Percentiles rank a stretch among this genome's conserved stretches.
These are phyloP conservation scores for Anguilla rostrata DNA, from an alignment of 2,113 vertebrate genomes.

Conservation along the genomic window DNA sequence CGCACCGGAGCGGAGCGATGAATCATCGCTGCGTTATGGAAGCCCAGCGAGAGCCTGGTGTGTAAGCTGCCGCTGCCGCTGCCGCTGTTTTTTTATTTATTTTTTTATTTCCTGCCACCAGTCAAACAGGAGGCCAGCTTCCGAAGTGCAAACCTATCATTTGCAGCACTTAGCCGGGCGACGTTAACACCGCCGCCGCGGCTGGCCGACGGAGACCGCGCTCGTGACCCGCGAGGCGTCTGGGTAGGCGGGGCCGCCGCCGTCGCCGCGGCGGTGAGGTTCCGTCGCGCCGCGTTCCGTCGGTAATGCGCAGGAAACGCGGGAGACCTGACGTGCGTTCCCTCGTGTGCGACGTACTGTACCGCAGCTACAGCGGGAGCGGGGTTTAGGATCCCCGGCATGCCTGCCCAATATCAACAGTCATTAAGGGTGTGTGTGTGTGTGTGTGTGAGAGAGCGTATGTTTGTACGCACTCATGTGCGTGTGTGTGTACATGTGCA, in stretches of 20 bases:
- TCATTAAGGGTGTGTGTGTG: background rate
- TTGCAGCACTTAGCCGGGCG: background rate
- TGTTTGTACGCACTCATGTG: no score
- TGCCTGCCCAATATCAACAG: background rate
- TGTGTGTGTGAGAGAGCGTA: background rate
- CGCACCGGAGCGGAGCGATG: background rate
- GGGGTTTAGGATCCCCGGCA: background rate
- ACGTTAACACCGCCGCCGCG: background rate
- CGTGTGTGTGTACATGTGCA: background rate
- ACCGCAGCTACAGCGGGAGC: background rate
- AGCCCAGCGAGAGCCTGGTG: background rate
- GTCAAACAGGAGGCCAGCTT: background rate
- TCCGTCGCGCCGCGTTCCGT: background rate
- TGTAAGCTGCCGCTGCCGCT: background rate
- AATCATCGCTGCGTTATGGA: background rate
- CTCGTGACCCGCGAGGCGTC: background rate
- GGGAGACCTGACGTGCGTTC: background rate
- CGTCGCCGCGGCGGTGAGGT: background rate
- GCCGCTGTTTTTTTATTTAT: background rate
- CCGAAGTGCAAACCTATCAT: background rate
- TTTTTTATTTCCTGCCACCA: background rate
- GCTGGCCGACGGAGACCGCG: background rate
- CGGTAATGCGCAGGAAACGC: background rate
- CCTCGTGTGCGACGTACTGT: background rate
- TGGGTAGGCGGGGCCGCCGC: background rate